phyloP scores from a whole-genome alignment of 1,140 invertebrate species.

The Melitaea cinxia region DNA sequence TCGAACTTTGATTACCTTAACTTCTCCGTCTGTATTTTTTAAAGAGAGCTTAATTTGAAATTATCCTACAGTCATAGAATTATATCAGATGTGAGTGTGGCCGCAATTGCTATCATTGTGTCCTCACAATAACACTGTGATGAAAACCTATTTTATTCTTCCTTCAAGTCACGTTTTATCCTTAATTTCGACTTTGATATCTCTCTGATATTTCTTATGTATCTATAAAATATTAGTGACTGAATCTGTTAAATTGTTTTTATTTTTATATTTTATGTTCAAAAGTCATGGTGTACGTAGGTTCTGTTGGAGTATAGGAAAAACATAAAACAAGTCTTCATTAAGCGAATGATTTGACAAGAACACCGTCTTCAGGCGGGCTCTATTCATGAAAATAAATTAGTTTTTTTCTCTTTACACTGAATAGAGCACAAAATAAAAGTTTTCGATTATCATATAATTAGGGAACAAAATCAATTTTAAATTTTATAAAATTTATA shows the following conservation, averaged over 20 bases:
- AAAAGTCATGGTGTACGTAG: background rate
- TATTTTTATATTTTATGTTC: background rate
- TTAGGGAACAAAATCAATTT: background rate
- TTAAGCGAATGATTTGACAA: slow-evolving; percentile 72
- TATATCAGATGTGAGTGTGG: slow-evolving; percentile 26
- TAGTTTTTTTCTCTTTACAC: slow-evolving; percentile 53
- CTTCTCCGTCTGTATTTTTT: background rate
- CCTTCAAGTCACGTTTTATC: slow-evolving; percentile 30
- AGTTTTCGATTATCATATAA: slow-evolving; percentile 35
- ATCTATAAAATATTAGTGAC: background rate
- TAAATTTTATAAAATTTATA: too few species aligned
- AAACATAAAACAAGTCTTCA: slow-evolving; percentile 51
- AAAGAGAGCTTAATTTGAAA: slow-evolving; percentile 3
- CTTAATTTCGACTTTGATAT: slow-evolving; percentile 29
- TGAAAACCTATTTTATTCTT: slow-evolving; percentile 40
- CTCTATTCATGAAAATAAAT: slow-evolving; percentile 64
- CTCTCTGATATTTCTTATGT: background rate
- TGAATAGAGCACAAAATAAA: slow-evolving; percentile 47
- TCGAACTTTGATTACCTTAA: background rate
- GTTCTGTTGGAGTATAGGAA: slow-evolving; percentile 18
- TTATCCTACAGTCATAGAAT: slow-evolving; percentile 14
- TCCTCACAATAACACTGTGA: slow-evolving; percentile 46
- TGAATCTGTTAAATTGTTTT: background rate
- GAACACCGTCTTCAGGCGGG: slow-evolving; percentile 55
- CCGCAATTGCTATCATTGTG: slow-evolving; percentile 51